Base-by-base conservation (phyloP, 1,140 invertebrate genomes). In the Elymnias hypermnestra region DNA sequence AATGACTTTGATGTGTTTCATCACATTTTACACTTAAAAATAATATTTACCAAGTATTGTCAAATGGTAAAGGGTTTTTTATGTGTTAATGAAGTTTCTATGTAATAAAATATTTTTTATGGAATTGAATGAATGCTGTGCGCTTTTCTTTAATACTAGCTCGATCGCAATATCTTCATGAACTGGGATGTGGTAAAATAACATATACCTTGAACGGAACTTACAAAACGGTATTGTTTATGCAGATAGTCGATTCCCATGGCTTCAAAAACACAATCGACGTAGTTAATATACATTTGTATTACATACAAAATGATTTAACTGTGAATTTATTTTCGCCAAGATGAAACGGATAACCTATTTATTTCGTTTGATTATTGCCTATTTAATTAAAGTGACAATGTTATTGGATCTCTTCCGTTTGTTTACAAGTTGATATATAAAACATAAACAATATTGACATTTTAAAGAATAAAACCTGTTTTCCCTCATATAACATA, bases 41-140 rank as follows among this genome's bases (percentile, higher is more conserved):
- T 79, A 62, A 81, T 81, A 79, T 71, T 83, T 82, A 82, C 75
- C 74, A 83, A 79, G 77, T 85, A 85, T 83, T 83, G 78, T 85
- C 78, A 81, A 81, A 70, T 76, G 75, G 73, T 72, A 76, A 78
- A 76, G 69, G 61, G 69, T 63, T 66, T 43, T 55, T 50, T 44
- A 57, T 57, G 54, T 57, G 45, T 41, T 15, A 15, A 54, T 59
- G 51, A 38, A 29, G 25, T 33, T 13, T 36, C 47, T 53, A 61
- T 66, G 45, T 55, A 58, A 59, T 62, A 58, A 44, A 51, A 25
- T 59, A 63, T 57, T 62, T n/a, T n/a, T 21, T 15, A 33, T 33
- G 29, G 15, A 56, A 74, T 69, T 69, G 23, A 26, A 69, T 72
- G 62, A 69, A 70, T 55, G 63, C 69, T 77, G 76, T 81, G 76